Base-by-base conservation (phyloP, 2,888 invertebrate species). In the Papilio protenor region DNA sequence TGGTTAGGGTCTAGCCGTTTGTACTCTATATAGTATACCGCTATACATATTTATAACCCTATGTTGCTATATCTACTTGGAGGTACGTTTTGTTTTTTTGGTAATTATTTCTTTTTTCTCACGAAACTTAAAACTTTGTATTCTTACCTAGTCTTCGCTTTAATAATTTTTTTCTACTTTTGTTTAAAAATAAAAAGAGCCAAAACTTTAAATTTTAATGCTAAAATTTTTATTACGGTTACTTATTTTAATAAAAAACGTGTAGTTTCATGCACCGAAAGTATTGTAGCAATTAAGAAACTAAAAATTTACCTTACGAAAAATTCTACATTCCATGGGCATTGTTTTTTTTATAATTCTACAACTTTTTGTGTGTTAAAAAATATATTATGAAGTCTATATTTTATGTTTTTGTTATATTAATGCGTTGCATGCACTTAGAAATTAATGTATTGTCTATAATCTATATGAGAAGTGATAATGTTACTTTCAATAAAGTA, bases 1-100 rank as follows among this genome's bases (percentile, higher is more conserved):
- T 90, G 93, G 92, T 92, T 89, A 87, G 88, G 88, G 87, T 84
- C 85, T 85, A 85, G 85, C 79, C 82, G 80, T 79, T 80, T 73
- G 59, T 72, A 76, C 80, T 72, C 55, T 78, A 75, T 77, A 75
- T 81, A 74, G 79, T 72, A 6, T 59, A 64, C 75, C 45, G 80
- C 52, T 64, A 76, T 61, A 6, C 27, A 16, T 59, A 59, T 55
- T 55, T n/a, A 55, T 77, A 55, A 55, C n/a, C 49, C 40, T 33
- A 18, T 57, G n/a, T 21, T 21, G n/a, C 6, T 55, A n/a, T n/a
- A n/a, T 8, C 57, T 59, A 61, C 40, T 11, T 76, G 74, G 55
- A 52, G 33, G 21, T 52, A 57, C 5, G 57, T 16, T 33, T 18
- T 49, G 66, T 75, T 70, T 73, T 72, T 23, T 66, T 74, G 64